phyloP scores from a whole-genome alignment of 2,888 invertebrate genomes.

The Cheilosia scutellata region DNA sequence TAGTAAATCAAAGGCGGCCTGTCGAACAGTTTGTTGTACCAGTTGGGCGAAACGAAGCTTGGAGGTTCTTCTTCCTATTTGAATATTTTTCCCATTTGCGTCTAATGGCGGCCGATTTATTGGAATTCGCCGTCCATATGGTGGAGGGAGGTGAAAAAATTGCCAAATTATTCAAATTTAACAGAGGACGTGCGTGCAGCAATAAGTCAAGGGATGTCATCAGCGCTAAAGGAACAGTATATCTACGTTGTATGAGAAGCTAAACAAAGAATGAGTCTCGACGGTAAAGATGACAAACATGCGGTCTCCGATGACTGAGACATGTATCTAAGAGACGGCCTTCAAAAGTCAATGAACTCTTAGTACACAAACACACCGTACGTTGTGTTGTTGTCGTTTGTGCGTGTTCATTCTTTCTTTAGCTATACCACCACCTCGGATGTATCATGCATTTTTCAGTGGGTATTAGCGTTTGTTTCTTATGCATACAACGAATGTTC shows the following conservation, averaged over 20 bases:
- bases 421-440: neutral
- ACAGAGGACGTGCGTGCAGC: constrained; percentile 5
- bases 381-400: neutral
- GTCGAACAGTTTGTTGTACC: constrained; percentile 32
- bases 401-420: constrained; percentile 22
- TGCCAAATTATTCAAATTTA: constrained; percentile 58
- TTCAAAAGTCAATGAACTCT: constrained; percentile 74
- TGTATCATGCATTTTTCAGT: constrained; percentile 38
- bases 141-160: constrained; percentile 21
- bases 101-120: constrained; percentile 11
- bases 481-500: constrained; percentile 10
- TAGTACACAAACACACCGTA: constrained; percentile 1
- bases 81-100: constrained; percentile 48
- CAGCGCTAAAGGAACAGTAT: neutral
- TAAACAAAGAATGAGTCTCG: constrained; percentile 7
- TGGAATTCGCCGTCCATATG: constrained; percentile 4
- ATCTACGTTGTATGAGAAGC: neutral
- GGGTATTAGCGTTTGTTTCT: constrained; percentile 41
- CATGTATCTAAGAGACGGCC: constrained; percentile 70
- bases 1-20: constrained; percentile 27
- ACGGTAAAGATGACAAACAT: constrained; percentile 37
- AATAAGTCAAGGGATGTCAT: constrained; percentile 32
- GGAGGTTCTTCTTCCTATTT: constrained; percentile 43
- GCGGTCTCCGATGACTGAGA: constrained; percentile 35
- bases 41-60: neutral